Evolutionary conservation across 2,888 invertebrate species (phyloP), one percentile per base, ranked within the genome.

Genomic region (Teleiodes luculella): DNA sequence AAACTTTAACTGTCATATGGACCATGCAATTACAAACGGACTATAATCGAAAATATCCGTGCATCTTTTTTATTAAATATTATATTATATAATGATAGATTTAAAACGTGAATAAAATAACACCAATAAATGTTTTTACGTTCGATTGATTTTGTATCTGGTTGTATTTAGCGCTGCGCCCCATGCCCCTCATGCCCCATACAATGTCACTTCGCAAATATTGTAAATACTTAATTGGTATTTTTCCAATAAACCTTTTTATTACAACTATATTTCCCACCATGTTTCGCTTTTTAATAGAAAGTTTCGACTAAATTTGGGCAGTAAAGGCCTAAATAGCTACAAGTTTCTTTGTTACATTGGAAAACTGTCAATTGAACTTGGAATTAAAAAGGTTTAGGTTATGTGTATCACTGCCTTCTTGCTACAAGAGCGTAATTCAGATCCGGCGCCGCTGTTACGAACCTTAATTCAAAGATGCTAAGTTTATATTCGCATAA

Each of bases 21-120:
- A 54, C 16, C 18, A 35, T 55, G 13, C 51, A 31, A 52, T 24
- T 6, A 37, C n/a, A 35, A 48, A 41, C 31, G 20, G 54, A 57
- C 51, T 54, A 36, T 54, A 64, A 76, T 75, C 72, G 69, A 76
- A 73, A 62, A 68, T 70, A 78, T 76, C 74, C 74, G 75, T 74
- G 74, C 79, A 69, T 74, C 67, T 66, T 70, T n/a, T 41, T 68
- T 76, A 75, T 67, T 76, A 75, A 67, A 61, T 59, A 61, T 18
- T 41, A 18, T 24, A 24, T 24, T 4, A 24, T 24, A 24, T 24
- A 24, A 24, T n/a, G n/a, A n/a, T 56, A 56, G 48, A 56, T 30
- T 52, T 47, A 36, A 56, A 51, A 52, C 45, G 53, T 33, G 53
- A 57, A 43, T 67, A 63, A 62, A 59, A 65, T 72, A 78, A 80